Conservation (phyloP, 2,888 invertebrate species). For the Erebia epiphron region DNA sequence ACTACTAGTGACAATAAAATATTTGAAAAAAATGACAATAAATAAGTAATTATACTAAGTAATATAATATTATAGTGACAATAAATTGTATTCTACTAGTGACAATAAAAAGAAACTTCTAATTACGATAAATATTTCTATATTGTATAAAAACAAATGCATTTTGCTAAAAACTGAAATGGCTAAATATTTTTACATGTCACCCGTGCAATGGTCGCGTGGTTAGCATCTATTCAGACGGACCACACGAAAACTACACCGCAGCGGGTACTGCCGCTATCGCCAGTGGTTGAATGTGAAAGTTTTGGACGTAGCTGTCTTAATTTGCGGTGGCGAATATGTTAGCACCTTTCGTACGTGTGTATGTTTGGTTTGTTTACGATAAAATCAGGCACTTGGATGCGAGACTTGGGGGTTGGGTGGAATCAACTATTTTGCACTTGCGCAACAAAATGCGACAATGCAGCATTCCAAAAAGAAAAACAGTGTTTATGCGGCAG, state of each 20-base stretch:
- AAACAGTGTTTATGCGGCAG: too few species aligned
- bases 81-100: conserved; percentile 34
- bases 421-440: too few species aligned
- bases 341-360: too few species aligned
- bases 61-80: conserved; percentile 40
- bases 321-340: neutral
- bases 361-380: too few species aligned
- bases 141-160: conserved; percentile 15
- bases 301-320: neutral
- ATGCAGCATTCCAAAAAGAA: too few species aligned
- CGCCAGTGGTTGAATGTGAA: neutral
- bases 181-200: conserved; percentile 64
- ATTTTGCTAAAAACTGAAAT: conserved; percentile 41
- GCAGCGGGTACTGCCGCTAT: neutral
- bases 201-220: neutral
- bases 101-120: conserved; percentile 45
- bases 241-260: neutral
- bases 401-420: too few species aligned
- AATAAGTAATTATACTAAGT: conserved; percentile 33
- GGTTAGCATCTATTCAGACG: neutral
- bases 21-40: conserved; percentile 39
- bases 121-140: conserved; percentile 35
- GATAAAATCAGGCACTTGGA: too few species aligned
- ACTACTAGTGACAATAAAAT: conserved; percentile 21
- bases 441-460: too few species aligned